Percentiles rank a stretch among this genome's conserved stretches.
These are phyloP conservation scores for Auanema sp. DNA, from an alignment of 2,888 invertebrate genomes.

Conservation along the genomic window DNA sequence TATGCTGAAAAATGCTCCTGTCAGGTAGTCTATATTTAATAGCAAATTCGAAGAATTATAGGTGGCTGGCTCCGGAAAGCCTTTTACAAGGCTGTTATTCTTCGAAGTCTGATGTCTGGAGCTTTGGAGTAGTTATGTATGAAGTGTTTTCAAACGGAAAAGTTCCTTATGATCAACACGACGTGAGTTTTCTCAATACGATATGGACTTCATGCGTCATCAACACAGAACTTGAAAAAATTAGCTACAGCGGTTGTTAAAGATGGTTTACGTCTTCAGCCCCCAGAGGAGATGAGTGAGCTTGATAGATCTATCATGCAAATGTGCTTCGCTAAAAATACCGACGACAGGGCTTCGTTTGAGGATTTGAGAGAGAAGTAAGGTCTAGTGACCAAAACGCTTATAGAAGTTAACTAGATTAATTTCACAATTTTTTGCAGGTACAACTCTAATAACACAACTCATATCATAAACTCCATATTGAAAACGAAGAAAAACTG, in stretches of 20 bases:
- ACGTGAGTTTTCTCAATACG: constrained; percentile 15
- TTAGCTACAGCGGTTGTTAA: constrained; percentile 22
- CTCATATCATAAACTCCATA: not conserved
- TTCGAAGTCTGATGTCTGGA: constrained; percentile 46
- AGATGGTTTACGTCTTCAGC: constrained; percentile 22
- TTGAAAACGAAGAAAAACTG: not conserved
- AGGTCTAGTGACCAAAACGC: not conserved
- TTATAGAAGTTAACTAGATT: constrained; percentile 1
- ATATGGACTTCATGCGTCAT: not conserved
- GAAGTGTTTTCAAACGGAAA: constrained; percentile 39
- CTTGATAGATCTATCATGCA: constrained; percentile 24
- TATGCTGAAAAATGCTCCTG: constrained; percentile 41
- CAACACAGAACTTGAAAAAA: constrained; percentile 22
- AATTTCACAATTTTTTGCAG: not conserved
- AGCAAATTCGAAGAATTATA: constrained; percentile 3
- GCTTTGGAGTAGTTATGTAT: constrained; percentile 42
- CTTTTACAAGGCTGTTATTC: constrained; percentile 38
- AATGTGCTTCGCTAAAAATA: constrained; percentile 28
- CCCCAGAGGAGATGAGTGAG: constrained; percentile 24
- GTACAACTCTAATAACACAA: not conserved
- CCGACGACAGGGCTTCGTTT: constrained; percentile 8
- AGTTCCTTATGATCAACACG: constrained; percentile 31
- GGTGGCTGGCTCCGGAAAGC: constrained; percentile 47
- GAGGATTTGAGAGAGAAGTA: constrained; percentile 13
- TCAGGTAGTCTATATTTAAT: constrained; percentile 17